Conservation (phyloP, 2,113 vertebrate genomes). For the Actenoides lindsayi region DNA sequence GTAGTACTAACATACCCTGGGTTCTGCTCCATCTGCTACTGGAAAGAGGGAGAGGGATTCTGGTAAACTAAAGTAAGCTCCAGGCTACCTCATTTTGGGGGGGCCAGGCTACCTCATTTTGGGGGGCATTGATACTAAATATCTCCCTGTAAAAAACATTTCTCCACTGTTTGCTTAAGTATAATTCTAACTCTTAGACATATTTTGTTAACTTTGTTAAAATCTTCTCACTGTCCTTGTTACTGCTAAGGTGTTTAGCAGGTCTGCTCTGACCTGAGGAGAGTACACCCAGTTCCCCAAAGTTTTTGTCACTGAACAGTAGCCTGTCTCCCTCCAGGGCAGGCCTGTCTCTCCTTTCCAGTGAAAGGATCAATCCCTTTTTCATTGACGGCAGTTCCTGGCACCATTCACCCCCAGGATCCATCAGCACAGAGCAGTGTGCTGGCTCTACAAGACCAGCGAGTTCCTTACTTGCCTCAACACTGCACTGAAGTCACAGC, state of each 20-base stretch:
- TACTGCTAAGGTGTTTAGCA: background rate
- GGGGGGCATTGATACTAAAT: background rate
- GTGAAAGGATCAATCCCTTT: background rate
- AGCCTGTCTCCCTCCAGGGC: background rate
- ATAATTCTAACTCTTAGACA: background rate
- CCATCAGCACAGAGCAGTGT: rapidly evolving
- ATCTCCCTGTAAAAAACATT: background rate
- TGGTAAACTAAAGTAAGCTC: background rate
- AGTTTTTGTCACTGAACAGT: background rate
- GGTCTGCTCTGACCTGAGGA: background rate
- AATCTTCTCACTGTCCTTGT: background rate
- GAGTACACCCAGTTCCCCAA: background rate
- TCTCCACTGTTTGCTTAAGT: background rate
- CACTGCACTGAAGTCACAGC: background rate
- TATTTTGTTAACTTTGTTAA: background rate
- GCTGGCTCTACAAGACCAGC: background rate
- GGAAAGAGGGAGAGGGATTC: background rate
- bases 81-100: background rate
- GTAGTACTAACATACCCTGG: background rate
- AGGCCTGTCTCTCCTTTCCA: background rate
- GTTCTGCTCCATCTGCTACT: background rate
- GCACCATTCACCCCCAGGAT: background rate
- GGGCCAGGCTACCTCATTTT: background rate
- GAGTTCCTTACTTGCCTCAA: background rate
- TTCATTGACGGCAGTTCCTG: background rate